Evolutionary conservation across 2,797 vertebrate species (phyloP).

Genomic region (Hippoglossus hippoglossus): DNA sequence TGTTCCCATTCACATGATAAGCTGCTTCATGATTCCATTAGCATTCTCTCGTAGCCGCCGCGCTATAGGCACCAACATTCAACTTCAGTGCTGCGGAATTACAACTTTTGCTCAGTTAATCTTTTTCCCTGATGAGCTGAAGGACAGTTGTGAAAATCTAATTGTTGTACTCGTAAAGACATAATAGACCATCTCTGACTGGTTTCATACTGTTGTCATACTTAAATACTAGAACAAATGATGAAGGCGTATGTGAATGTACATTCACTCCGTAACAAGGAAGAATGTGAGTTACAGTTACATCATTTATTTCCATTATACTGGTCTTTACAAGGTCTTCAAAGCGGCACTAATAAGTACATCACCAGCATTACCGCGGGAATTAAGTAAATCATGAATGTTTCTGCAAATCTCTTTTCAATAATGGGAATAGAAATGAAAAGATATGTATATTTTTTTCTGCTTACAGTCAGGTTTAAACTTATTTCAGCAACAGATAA

Average conservation of each 20-base stretch:
- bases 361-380: neutral
- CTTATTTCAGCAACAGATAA: neutral
- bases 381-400: too few species aligned
- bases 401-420: neutral
- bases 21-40: slow-evolving; percentile 80
- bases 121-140: slow-evolving; percentile 6
- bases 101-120: slow-evolving; percentile 58
- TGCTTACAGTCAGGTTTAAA: neutral
- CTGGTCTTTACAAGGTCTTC: neutral
- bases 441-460: neutral
- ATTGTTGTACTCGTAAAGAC: slow-evolving; percentile 24
- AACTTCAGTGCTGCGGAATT: slow-evolving; percentile 59
- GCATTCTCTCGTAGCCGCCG: slow-evolving; percentile 55
- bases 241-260: slow-evolving; percentile 3
- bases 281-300: neutral
- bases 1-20: slow-evolving; percentile 81
- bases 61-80: slow-evolving; percentile 43
- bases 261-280: neutral
- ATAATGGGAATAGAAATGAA: neutral
- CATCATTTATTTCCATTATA: neutral
- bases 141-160: slow-evolving; percentile 18
- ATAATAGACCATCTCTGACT: slow-evolving; percentile 8
- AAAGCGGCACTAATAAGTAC: slow-evolving; percentile 5
- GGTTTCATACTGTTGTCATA: slow-evolving; percentile 20
- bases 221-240: neutral